Conservation (phyloP, 1,140 invertebrate genomes). For the Apis laboriosa region DNA sequence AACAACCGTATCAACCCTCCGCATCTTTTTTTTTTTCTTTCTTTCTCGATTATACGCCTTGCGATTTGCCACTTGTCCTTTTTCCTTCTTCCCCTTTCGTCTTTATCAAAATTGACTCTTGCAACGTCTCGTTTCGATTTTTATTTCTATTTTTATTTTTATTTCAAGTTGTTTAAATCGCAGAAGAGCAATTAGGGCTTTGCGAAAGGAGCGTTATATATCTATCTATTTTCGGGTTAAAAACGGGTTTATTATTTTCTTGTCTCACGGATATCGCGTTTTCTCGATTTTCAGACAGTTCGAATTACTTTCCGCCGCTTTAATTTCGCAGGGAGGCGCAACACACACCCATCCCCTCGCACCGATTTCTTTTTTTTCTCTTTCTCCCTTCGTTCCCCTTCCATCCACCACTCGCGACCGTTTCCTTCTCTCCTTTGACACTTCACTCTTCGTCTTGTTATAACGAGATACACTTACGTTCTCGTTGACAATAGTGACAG, state of each 20-base stretch:
- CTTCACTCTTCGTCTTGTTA: constrained; percentile 7
- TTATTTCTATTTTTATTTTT: no score
- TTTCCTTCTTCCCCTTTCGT: no score
- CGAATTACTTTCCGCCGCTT: constrained; percentile 5
- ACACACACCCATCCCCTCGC: not conserved
- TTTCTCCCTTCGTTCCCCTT: not conserved
- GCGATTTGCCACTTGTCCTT: no score
- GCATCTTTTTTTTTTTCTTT: not conserved
- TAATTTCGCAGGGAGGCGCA: not conserved
- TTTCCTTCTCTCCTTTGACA: not conserved
- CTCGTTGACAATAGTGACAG: constrained; percentile 38
- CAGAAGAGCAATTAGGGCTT: no score
- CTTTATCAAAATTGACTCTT: no score
- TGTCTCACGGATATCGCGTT: not conserved
- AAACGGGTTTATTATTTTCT: not conserved
- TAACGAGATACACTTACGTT: constrained; percentile 27
- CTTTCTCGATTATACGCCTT: no score
- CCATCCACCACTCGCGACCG: not conserved
- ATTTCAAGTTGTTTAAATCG: no score
- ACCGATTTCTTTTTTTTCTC: not conserved
- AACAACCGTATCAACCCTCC: not conserved
- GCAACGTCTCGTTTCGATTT: no score
- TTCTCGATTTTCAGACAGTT: not conserved
- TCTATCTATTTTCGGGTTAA: no score
- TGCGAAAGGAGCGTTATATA: no score